Conservation (phyloP, 2,888 invertebrate species). For the Harpagoxenus sublaevis region DNA sequence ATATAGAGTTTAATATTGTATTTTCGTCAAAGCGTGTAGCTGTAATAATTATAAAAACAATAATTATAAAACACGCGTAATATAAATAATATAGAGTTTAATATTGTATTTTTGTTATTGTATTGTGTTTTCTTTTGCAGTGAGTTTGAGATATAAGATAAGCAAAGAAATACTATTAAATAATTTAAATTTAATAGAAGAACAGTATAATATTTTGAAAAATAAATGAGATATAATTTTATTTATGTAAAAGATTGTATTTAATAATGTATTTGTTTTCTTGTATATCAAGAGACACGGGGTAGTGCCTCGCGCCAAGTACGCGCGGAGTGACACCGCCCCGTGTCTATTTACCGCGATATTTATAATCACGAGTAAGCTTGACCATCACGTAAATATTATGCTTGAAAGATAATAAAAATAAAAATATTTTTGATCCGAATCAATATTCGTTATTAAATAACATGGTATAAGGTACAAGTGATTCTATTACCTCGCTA, state of each 20-base stretch:
- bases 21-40: conserved; percentile 90
- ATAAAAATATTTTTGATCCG: background rate
- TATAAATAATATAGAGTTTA: background rate
- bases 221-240: background rate
- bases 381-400: background rate
- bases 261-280: background rate
- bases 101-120: background rate
- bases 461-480: background rate
- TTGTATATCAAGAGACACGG: background rate
- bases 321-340: too few species aligned
- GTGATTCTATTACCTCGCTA: conserved; percentile 37
- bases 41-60: conserved; percentile 85
- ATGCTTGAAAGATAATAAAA: conserved; percentile 4
- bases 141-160: background rate
- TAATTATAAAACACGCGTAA: background rate
- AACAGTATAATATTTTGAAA: background rate
- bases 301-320: too few species aligned
- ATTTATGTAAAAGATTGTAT: background rate
- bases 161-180: too few species aligned
- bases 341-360: too few species aligned
- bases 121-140: background rate
- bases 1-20: background rate
- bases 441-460: conserved; percentile 16
- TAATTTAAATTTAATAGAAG: background rate
- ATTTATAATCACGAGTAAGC: background rate